Percentiles rank a stretch among this genome's conserved stretches.
Evolutionary conservation across 2,888 invertebrate species (phyloP).

Genomic region (Drosophila paramelanica): DNA sequence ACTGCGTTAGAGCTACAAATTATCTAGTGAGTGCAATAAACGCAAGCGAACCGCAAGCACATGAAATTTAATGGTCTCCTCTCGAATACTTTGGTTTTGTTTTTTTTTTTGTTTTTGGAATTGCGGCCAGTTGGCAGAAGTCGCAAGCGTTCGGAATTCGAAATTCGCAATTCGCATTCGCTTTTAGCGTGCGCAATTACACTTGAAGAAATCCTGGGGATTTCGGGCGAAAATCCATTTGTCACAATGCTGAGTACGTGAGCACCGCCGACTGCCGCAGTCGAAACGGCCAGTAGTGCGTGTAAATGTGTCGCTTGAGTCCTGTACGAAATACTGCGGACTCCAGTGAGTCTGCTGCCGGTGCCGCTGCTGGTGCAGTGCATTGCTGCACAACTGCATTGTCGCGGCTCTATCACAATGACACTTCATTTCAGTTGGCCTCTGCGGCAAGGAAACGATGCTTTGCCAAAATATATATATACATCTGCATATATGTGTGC

Average conservation of each 20-base stretch:
- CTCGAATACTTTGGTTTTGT: slow-evolving; percentile 30
- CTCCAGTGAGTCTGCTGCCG: slow-evolving; percentile 32
- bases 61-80: slow-evolving; percentile 65
- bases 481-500: slow-evolving; percentile 2
- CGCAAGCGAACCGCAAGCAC: slow-evolving; percentile 40
- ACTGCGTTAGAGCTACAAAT: slow-evolving; percentile 48
- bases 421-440: slow-evolving; percentile 80
- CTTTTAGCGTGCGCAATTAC: slow-evolving; percentile 77
- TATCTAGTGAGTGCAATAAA: slow-evolving; percentile 64
- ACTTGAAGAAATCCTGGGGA: slow-evolving; percentile 78
- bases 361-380: slow-evolving; percentile 29
- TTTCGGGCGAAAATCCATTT: slow-evolving; percentile 80
- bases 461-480: slow-evolving; percentile 56
- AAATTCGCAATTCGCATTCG: slow-evolving; percentile 42
- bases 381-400: slow-evolving; percentile 58
- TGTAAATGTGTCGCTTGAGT: slow-evolving; percentile 71
- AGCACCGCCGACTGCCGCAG: slow-evolving; percentile 66
- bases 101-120: slow-evolving; percentile 4
- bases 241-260: slow-evolving; percentile 81
- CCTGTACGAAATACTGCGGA: slow-evolving; percentile 27
- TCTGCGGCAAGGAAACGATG: slow-evolving; percentile 61
- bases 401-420: slow-evolving; percentile 76
- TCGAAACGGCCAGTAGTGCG: slow-evolving; percentile 63
- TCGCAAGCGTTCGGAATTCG: slow-evolving; percentile 19
- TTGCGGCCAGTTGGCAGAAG: slow-evolving; percentile 23